Conservation (phyloP, 1,140 invertebrate species). For the Zaprionus africanus region DNA sequence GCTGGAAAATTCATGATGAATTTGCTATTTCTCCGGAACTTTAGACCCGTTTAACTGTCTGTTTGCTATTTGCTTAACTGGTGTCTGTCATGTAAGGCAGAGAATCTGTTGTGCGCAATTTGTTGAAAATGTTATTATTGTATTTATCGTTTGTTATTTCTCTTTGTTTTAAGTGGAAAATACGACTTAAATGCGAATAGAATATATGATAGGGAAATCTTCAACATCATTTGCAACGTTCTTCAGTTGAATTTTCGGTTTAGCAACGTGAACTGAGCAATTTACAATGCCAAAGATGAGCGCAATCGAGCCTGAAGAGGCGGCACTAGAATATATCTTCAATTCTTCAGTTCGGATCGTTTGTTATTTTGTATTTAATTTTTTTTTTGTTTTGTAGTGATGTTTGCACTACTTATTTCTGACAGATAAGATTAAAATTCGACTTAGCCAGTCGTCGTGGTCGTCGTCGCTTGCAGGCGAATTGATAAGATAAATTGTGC, state of each 20-base stretch:
- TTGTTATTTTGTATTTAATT: conserved; percentile 37
- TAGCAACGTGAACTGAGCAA: conserved; percentile 20
- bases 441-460: conserved; percentile 59
- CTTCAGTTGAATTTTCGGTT: conserved; percentile 7
- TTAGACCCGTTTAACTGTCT: conserved; percentile 49
- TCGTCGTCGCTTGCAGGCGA: conserved; percentile 23
- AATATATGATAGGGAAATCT: not conserved
- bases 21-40: conserved; percentile 69
- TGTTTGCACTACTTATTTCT: conserved; percentile 80
- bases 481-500: conserved; percentile 70
- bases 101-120: conserved; percentile 69
- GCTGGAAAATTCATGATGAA: conserved; percentile 61
- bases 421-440: conserved; percentile 80
- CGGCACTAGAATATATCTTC: conserved; percentile 19
- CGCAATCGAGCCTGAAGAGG: not conserved
- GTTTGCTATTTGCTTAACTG: conserved; percentile 74
- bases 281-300: conserved; percentile 32
- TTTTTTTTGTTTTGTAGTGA: conserved; percentile 38
- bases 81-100: conserved; percentile 43
- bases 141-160: not conserved
- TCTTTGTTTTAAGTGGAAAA: conserved; percentile 12
- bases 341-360: conserved; percentile 31
- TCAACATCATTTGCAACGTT: not conserved
- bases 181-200: not conserved
- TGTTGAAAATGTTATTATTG: conserved; percentile 31